Conservation (phyloP, 2,888 invertebrate species). For the Lasioglossum pauxillum region DNA sequence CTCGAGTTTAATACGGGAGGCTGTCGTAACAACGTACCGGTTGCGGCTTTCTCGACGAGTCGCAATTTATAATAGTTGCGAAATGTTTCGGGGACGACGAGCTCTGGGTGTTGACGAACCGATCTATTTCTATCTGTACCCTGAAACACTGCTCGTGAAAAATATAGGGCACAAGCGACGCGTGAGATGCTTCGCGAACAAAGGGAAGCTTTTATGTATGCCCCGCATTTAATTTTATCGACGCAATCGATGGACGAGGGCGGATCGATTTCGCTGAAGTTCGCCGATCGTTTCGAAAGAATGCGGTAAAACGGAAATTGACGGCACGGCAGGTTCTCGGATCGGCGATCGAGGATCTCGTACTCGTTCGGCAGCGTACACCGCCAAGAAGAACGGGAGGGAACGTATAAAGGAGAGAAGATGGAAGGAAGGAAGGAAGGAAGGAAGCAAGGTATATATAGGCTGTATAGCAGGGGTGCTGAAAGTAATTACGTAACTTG, state of each 20-base stretch:
- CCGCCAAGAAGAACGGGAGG: neutral
- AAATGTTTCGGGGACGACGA: neutral
- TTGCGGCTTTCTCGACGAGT: neutral
- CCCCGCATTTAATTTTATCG: conserved; percentile 46
- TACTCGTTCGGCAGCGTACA: conserved; percentile 28
- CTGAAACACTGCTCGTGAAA: conserved; percentile 40
- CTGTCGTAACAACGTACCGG: conserved; percentile 36
- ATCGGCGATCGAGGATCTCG: conserved; percentile 64
- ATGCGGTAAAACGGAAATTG: neutral
- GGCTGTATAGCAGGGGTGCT: conserved; percentile 62
- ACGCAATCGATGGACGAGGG: neutral
- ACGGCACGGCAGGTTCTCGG: conserved; percentile 47
- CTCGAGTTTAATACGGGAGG: conserved; percentile 37
- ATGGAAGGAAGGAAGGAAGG: conserved; percentile 54
- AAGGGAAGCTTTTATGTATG: neutral
- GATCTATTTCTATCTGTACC: conserved; percentile 30
- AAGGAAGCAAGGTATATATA: conserved; percentile 56
- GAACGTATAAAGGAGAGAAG: conserved; percentile 30
- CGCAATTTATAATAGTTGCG: neutral
- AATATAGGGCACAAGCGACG: conserved; percentile 32
- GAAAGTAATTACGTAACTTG: conserved; percentile 76
- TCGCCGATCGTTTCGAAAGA: neutral
- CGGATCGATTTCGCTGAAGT: neutral
- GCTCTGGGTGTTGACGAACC: neutral
- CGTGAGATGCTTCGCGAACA: conserved; percentile 32